Evolutionary conservation across 1,140 invertebrate genomes (phyloP).

Genomic region (Hermatobates lingyangjiaoensis): DNA sequence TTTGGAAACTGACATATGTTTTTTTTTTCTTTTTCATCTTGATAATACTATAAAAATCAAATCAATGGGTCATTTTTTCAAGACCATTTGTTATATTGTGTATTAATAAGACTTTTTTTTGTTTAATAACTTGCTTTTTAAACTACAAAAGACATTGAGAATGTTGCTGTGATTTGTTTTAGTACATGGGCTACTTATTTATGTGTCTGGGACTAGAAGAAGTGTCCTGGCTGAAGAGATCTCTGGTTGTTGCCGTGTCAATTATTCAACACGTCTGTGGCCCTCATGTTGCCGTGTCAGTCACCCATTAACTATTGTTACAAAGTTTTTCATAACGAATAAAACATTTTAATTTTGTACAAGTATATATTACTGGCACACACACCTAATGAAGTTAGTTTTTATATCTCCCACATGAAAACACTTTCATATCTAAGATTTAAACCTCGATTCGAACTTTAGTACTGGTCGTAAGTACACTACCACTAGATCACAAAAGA

Average conservation of each 20-base stretch:
- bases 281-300: slow-evolving; percentile 42
- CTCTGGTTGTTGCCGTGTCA: slow-evolving; percentile 38
- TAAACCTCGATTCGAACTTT: too few species aligned
- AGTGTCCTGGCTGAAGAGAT: slow-evolving; percentile 33
- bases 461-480: too few species aligned
- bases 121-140: neutral
- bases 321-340: slow-evolving; percentile 7
- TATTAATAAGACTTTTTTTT: neutral
- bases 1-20: too few species aligned
- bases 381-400: too few species aligned
- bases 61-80: too few species aligned
- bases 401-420: too few species aligned
- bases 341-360: slow-evolving; percentile 8
- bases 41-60: too few species aligned
- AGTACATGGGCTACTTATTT: slow-evolving; percentile 51
- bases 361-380: too few species aligned
- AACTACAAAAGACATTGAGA: neutral
- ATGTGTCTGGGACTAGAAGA: slow-evolving; percentile 36
- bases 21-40: too few species aligned
- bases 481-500: too few species aligned
- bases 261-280: slow-evolving; percentile 43
- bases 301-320: too few species aligned
- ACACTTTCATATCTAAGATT: too few species aligned
- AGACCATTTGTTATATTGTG: neutral
- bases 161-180: slow-evolving; percentile 17